A percentile compares a stretch with the other conserved stretches of the same genome.
Evolutionary conservation across 2,888 invertebrate genomes (phyloP).

Genomic region (Barypeithes pellucidus): DNA sequence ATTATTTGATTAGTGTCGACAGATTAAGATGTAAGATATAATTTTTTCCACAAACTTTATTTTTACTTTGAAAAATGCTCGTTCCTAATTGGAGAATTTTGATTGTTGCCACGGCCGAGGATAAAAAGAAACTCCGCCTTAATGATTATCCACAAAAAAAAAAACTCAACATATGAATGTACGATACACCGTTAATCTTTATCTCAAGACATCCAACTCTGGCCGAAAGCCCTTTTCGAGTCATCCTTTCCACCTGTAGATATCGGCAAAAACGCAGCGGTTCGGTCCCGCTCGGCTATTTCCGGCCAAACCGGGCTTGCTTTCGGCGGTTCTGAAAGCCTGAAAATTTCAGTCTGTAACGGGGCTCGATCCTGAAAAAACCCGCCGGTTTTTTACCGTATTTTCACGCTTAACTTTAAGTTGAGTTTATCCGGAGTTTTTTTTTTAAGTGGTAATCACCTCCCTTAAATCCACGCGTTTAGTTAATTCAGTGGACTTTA

Average conservation of each 20-base stretch:
- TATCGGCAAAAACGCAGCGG: constrained; percentile 57
- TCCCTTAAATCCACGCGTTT: constrained; percentile 7
- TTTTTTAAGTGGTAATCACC: constrained; percentile 8
- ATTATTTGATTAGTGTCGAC: too few relatives aligned
- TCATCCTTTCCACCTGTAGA: constrained; percentile 59
- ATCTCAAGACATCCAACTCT: constrained; percentile 10
- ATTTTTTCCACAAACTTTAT: too few relatives aligned
- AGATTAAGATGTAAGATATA: too few relatives aligned
- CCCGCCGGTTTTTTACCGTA: constrained; percentile 35
- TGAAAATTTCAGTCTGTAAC: constrained; percentile 58
- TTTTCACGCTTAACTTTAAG: constrained; percentile 44
- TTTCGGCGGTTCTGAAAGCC: constrained; percentile 54
- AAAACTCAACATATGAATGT: not conserved
- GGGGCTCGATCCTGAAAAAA: constrained; percentile 54
- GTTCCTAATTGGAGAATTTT: too few relatives aligned
- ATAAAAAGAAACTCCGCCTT: too few relatives aligned
- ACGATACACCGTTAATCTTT: not conserved
- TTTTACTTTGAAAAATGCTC: too few relatives aligned
- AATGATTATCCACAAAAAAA: not conserved
- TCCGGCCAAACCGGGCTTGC: constrained; percentile 51
- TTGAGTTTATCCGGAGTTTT: constrained; percentile 34
- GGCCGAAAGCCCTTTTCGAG: constrained; percentile 15
- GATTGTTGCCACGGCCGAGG: too few relatives aligned
- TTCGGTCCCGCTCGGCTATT: constrained; percentile 53
- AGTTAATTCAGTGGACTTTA: not conserved